A percentile compares a stretch with the other conserved stretches of the same genome.
These are phyloP conservation scores for Dolichomitus sp. DNA, from an alignment of 2,888 invertebrate genomes.

Conservation along the genomic window DNA sequence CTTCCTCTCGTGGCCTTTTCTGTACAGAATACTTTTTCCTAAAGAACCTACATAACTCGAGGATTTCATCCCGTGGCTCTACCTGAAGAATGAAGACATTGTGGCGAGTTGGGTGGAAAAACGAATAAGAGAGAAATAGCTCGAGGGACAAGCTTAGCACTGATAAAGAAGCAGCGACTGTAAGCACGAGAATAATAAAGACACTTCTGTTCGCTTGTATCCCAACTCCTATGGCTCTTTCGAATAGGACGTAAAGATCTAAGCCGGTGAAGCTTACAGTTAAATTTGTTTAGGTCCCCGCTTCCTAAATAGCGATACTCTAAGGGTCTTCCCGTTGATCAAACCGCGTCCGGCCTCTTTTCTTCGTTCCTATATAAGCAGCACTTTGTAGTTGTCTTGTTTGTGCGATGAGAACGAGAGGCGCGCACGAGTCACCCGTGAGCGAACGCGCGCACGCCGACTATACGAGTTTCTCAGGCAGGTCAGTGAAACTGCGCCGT, in stretches of 20 bases:
- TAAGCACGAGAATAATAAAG: constrained; percentile 37
- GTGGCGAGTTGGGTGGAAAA: neutral
- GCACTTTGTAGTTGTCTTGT: neutral
- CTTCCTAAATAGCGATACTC: constrained; percentile 45
- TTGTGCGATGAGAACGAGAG: constrained; percentile 32
- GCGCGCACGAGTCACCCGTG: constrained; percentile 74
- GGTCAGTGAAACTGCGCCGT: constrained; percentile 86
- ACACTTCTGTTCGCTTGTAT: neutral
- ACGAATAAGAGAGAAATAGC: neutral
- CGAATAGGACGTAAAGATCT: neutral
- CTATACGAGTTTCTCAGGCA: constrained; percentile 85
- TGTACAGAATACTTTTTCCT: neutral
- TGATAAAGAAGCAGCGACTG: constrained; percentile 13
- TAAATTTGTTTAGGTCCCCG: constrained; percentile 52
- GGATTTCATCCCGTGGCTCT: neutral
- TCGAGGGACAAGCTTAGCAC: constrained; percentile 1
- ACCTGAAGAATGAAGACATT: constrained; percentile 39
- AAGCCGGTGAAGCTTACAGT: constrained; percentile 24
- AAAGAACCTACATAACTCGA: neutral
- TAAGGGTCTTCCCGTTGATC: constrained; percentile 34
- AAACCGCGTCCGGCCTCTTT: neutral
- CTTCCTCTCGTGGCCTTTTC: neutral
- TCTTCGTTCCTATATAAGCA: neutral
- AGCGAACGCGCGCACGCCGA: constrained; percentile 79
- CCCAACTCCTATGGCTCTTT: neutral